Percentiles rank a stretch among this genome's conserved stretches.
Evolutionary conservation across 2,797 vertebrate genomes (phyloP).

Genomic region (Sebastes melanostomus): DNA sequence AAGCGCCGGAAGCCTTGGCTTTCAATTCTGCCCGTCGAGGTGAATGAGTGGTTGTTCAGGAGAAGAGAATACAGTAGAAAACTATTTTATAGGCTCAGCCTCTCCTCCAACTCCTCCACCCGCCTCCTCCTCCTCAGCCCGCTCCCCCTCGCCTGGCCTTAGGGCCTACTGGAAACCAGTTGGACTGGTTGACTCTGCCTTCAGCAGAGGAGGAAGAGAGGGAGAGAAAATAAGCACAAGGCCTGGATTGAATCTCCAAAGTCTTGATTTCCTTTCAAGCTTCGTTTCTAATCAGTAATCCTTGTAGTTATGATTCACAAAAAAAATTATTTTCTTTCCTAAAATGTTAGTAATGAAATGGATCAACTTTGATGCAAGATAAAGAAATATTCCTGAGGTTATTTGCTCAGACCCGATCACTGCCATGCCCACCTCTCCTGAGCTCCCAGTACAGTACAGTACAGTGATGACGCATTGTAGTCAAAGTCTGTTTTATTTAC

Average conservation of each 20-base stretch:
- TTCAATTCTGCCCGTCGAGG: neutral
- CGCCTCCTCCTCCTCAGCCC: neutral
- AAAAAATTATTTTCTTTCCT: neutral
- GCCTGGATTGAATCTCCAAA: conserved; percentile 30
- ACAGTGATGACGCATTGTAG: neutral
- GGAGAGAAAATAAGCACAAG: conserved; percentile 21
- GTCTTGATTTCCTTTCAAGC: conserved; percentile 13
- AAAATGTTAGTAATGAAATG: neutral
- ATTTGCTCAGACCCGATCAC: neutral
- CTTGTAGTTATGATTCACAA: neutral
- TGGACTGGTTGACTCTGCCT: conserved; percentile 74
- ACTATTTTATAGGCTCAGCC: conserved; percentile 31
- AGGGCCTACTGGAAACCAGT: conserved; percentile 78
- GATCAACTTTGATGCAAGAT: neutral
- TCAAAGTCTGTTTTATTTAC: neutral
- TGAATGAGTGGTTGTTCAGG: neutral
- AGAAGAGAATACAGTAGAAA: conserved; percentile 21
- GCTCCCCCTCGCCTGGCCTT: conserved; percentile 49
- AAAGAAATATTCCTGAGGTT: neutral
- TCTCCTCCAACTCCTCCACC: conserved; percentile 3
- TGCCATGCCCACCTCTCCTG: neutral
- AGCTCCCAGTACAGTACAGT: neutral
- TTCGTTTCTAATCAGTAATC: conserved; percentile 6
- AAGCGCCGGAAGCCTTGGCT: neutral
- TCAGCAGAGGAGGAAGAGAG: conserved; percentile 31